phyloP scores from a whole-genome alignment of 2,797 vertebrate genomes.

The Clarias pachynema region DNA sequence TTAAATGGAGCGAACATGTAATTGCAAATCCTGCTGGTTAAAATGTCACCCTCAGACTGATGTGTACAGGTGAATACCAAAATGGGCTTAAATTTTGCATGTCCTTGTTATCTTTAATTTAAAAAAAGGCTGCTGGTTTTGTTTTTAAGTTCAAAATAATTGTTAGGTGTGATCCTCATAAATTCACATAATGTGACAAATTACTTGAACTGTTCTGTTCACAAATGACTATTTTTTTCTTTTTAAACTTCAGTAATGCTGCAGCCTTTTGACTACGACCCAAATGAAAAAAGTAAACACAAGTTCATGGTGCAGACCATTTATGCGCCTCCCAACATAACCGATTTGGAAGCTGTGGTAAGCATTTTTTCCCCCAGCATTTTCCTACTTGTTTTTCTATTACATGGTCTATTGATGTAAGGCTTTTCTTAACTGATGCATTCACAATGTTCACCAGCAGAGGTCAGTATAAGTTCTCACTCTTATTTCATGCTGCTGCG shows the following conservation, averaged over 20 bases:
- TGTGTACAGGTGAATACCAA: neutral
- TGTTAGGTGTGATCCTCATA: neutral
- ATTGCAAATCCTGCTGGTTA: neutral
- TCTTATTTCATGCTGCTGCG: neutral
- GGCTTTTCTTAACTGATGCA: neutral
- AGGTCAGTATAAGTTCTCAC: slow-evolving; percentile 12
- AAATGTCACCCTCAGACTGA: neutral
- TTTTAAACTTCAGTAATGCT: slow-evolving; percentile 79
- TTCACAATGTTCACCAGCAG: slow-evolving; percentile 25
- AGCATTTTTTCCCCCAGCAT: slow-evolving; percentile 52
- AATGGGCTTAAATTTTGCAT: neutral
- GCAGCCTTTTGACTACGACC: slow-evolving; percentile 89
- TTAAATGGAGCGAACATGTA: neutral
- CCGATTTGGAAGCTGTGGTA: slow-evolving; percentile 89
- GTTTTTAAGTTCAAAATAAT: neutral
- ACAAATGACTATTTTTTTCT: neutral
- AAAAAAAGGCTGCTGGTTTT: neutral
- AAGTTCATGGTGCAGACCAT: slow-evolving; percentile 93
- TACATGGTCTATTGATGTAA: neutral
- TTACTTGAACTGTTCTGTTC: neutral
- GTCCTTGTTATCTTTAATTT: neutral
- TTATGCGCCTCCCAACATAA: slow-evolving; percentile 81
- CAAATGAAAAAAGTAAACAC: slow-evolving; percentile 91
- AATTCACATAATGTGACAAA: neutral
- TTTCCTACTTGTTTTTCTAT: neutral